These are phyloP conservation scores for Salarias fasciatus DNA, from an alignment of 2,797 vertebrate genomes.

Conservation along the genomic window DNA sequence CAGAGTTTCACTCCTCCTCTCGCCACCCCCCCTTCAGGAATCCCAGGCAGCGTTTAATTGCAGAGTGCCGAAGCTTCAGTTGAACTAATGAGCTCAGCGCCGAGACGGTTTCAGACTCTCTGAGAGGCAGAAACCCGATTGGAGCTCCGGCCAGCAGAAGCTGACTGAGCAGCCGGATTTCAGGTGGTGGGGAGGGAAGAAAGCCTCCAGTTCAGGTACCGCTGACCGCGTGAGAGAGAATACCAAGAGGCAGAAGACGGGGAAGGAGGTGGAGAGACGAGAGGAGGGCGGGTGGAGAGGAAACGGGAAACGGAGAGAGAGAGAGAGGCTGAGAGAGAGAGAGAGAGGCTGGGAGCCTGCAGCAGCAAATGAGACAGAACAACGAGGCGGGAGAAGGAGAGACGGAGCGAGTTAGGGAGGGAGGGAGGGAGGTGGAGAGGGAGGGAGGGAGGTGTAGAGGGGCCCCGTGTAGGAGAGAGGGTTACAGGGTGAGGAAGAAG, in stretches of 20 bases:
- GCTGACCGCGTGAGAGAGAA: constrained; percentile 69
- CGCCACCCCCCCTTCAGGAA: constrained; percentile 74
- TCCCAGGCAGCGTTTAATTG: constrained; percentile 87
- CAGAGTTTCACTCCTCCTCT: constrained; percentile 66
- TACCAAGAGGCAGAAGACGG: constrained; percentile 72
- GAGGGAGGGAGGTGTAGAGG: constrained; percentile 77
- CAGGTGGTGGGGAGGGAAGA: constrained; percentile 48
- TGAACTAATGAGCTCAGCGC: constrained; percentile 73
- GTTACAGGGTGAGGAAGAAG: constrained; percentile 76
- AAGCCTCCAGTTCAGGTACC: constrained; percentile 71
- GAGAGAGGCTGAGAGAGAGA: constrained; percentile 57
- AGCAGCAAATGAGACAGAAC: constrained; percentile 78
- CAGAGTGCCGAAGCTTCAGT: constrained; percentile 77
- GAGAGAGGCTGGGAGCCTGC: constrained; percentile 65
- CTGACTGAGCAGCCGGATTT: constrained; percentile 48
- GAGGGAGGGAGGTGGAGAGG: constrained; percentile 68
- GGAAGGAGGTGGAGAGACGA: constrained; percentile 75
- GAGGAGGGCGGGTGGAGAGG: constrained; percentile 66
- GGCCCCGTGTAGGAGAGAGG: constrained; percentile 79
- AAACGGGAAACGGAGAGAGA: constrained; percentile 70
- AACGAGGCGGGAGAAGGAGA: constrained; percentile 76
- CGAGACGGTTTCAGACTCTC: constrained; percentile 50
- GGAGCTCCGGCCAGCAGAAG: constrained; percentile 48
- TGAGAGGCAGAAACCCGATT: constrained; percentile 40
- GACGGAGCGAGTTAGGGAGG: constrained; percentile 67